Evolutionary conservation across 2,113 vertebrate genomes (phyloP).

Genomic region (Crypturellus undulatus): DNA sequence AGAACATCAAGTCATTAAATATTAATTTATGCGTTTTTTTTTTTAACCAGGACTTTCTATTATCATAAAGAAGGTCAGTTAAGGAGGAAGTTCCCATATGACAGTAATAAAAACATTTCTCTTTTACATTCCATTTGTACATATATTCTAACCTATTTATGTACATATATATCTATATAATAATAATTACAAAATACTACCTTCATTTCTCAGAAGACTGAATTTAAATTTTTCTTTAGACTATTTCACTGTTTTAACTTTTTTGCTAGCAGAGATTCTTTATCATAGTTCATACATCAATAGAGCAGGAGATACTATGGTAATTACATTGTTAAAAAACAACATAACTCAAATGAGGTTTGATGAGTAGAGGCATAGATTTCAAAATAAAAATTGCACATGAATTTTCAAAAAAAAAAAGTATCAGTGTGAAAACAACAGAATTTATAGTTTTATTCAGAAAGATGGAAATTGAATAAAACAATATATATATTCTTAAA

Average conservation of each 20-base stretch:
- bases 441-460: background rate
- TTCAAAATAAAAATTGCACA: background rate
- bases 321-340: background rate
- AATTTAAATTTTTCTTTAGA: background rate
- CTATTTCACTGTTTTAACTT: background rate
- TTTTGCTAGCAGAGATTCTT: background rate
- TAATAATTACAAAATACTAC: background rate
- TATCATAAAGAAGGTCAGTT: background rate
- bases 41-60: background rate
- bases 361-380: background rate
- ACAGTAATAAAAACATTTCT: background rate
- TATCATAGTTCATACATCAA: background rate
- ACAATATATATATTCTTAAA: background rate
- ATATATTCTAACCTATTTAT: background rate
- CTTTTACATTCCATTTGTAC: background rate
- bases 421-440: background rate
- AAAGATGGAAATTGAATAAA: background rate
- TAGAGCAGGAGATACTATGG: background rate
- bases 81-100: background rate
- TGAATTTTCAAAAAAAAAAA: background rate
- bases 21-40: conserved; percentile 58
- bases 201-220: background rate
- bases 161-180: background rate
- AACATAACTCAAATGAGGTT: background rate
- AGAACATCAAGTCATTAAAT: background rate